These are phyloP conservation scores for Oriolus oriolus DNA, from an alignment of 2,113 vertebrate genomes.

Conservation along the genomic window DNA sequence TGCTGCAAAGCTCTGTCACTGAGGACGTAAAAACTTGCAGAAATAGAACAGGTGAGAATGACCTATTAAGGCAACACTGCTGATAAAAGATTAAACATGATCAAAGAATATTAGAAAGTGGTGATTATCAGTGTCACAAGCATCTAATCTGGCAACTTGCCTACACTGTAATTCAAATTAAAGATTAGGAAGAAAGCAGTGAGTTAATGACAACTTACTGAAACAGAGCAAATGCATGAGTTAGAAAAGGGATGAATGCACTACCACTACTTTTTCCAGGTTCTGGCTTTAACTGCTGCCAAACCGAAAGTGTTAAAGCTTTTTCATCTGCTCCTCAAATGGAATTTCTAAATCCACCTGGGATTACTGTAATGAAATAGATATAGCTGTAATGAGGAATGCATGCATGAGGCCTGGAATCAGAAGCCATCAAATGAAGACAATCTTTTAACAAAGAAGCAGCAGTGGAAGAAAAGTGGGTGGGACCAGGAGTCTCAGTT, in stretches of 20 bases:
- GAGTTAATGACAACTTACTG: background rate
- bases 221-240: background rate
- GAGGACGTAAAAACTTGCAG: background rate
- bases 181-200: background rate
- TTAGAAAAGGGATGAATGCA: background rate
- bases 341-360: background rate
- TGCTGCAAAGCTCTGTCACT: background rate
- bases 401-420: background rate
- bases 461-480: background rate
- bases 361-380: background rate
- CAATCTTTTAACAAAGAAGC: background rate
- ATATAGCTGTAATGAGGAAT: background rate
- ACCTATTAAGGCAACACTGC: background rate
- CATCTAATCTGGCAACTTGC: background rate
- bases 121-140: background rate
- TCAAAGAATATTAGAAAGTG: background rate
- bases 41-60: background rate
- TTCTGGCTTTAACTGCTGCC: background rate
- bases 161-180: background rate
- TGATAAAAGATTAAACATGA: background rate
- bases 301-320: background rate
- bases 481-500: background rate
- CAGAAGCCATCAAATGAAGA: background rate
- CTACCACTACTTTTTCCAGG: background rate
- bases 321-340: slow-evolving; percentile 19